Conservation (phyloP, 2,888 invertebrate genomes). For the Acleris laterana region DNA sequence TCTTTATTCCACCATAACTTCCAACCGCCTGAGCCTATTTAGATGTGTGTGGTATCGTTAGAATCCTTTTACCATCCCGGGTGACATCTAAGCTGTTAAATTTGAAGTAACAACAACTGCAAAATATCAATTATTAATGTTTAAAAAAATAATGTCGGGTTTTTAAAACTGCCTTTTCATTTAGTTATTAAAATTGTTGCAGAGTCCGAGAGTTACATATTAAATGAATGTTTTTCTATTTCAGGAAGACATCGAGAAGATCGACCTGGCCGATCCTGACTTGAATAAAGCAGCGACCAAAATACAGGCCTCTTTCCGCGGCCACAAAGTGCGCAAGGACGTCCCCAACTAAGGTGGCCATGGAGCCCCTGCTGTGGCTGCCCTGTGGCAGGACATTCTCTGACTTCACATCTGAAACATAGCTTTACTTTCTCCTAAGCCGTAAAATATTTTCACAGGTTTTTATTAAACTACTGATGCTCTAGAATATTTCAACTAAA, state of each 20-base stretch:
- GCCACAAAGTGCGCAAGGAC: constrained; percentile 94
- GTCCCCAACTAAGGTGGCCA: constrained; percentile 74
- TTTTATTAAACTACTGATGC: constrained; percentile 4
- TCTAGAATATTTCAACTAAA: neutral
- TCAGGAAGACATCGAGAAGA: constrained; percentile 91
- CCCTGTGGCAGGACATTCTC: constrained; percentile 45
- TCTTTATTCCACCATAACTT: too few relatives aligned
- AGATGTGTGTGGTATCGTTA: too few relatives aligned
- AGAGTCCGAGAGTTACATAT: neutral
- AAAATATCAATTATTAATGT: too few relatives aligned
- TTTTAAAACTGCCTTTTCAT: too few relatives aligned
- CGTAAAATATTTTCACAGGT: constrained; percentile 22
- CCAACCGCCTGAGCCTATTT: too few relatives aligned
- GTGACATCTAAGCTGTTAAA: too few relatives aligned
- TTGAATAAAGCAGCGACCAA: constrained; percentile 95
- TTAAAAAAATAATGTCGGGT: too few relatives aligned
- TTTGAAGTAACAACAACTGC: too few relatives aligned
- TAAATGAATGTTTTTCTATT: constrained; percentile 28
- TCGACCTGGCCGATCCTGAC: constrained; percentile 94
- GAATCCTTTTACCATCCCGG: too few relatives aligned
- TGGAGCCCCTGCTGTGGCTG: constrained; percentile 41
- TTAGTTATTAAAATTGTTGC: too few relatives aligned
- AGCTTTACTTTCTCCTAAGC: constrained; percentile 34
- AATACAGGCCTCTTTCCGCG: constrained; percentile 96
- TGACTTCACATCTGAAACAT: constrained; percentile 49